A percentile compares a stretch with the other conserved stretches of the same genome.
Evolutionary conservation across 2,797 vertebrate species (phyloP).

Genomic region (Hippopotamyrus pictus): DNA sequence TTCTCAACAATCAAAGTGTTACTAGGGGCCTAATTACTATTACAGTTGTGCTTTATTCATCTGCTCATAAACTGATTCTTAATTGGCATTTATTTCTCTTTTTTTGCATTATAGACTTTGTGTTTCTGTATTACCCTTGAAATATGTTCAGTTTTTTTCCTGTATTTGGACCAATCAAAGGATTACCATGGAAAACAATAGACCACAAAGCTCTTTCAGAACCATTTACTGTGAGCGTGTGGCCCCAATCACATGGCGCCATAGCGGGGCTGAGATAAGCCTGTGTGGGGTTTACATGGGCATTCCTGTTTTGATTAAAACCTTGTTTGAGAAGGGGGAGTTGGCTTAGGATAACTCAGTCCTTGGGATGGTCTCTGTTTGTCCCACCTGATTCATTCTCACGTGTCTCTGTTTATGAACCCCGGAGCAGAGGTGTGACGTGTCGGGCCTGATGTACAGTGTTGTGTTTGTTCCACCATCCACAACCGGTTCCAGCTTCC

Average conservation of each 20-base stretch:
- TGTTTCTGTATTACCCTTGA: not conserved
- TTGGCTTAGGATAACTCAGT: not conserved
- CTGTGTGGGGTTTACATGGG: not conserved
- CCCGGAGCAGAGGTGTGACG: not conserved
- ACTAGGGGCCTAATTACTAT: not conserved
- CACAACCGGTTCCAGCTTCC: not conserved
- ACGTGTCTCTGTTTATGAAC: not conserved
- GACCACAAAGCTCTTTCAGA: not conserved
- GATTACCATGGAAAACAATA: not conserved
- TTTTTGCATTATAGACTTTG: not conserved
- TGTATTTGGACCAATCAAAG: not conserved
- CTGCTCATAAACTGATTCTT: not conserved
- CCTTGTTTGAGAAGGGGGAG: not conserved
- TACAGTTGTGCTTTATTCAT: not conserved
- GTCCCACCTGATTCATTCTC: not conserved
- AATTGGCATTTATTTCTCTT: not conserved
- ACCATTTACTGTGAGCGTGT: not conserved
- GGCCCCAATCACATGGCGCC: not conserved
- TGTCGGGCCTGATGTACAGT: not conserved
- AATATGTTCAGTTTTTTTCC: not conserved
- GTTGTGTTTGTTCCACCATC: not conserved
- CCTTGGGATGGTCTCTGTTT: not conserved
- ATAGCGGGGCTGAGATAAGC: not conserved
- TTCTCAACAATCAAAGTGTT: constrained; percentile 5
- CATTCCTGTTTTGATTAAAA: not conserved